Evolutionary conservation across 2,797 vertebrate genomes (phyloP).

Genomic region (Ciconia nigra): DNA sequence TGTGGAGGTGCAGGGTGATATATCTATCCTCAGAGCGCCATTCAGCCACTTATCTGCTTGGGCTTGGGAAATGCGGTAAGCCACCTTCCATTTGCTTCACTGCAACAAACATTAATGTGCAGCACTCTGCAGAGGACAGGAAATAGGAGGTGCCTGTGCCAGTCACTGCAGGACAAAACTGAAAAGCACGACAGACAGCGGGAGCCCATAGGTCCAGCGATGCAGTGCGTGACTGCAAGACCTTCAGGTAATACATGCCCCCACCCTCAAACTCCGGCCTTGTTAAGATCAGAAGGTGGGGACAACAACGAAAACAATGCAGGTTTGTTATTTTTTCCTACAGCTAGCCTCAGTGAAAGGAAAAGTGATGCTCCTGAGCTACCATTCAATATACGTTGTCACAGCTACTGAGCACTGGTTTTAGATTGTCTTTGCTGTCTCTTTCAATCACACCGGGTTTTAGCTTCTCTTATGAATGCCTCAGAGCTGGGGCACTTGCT

Average conservation of each 20-base stretch:
- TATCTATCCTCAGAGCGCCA: neutral
- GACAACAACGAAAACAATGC: neutral
- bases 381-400: neutral
- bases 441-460: constrained; percentile 9
- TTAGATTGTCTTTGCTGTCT: neutral
- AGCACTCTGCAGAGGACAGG: neutral
- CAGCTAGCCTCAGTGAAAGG: neutral
- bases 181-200: neutral
- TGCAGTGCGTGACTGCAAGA: neutral
- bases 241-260: neutral
- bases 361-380: neutral
- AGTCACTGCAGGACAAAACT: neutral
- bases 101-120: neutral
- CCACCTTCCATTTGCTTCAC: neutral
- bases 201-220: neutral
- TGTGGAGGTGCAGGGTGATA: neutral
- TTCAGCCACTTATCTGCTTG: neutral
- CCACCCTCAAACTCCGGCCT: neutral
- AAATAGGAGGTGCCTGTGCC: neutral
- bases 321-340: neutral
- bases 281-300: neutral
- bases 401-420: neutral
- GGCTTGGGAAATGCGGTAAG: neutral
- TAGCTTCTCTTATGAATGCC: neutral
- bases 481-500: neutral